Evolutionary conservation across 35 echinoderm and acorn worm species (phyloP), one percentile per base, ranked within the genome.

Genomic region (Apostichopus californicus): DNA sequence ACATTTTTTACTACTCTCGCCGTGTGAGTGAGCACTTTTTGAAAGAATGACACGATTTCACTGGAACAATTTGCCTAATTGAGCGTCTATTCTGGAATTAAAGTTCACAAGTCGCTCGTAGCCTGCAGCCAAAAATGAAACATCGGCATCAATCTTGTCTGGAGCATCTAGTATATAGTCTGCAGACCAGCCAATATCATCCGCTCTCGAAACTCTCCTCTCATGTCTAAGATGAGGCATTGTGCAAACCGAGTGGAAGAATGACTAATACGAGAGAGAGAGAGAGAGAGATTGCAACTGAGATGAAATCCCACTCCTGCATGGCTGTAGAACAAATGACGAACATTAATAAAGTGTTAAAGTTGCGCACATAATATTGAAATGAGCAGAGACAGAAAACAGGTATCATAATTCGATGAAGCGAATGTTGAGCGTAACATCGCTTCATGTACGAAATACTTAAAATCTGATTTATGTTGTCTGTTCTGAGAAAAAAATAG

Each of bases 61-160:
- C 71, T 75, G 71, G 14, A 75, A 75, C 71, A 75, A 75, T 75
- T 75, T 75, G 71, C 71, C 17, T 75, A 75, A 75, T 75, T 75
- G 71, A 75, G 20, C 71, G 71, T 75, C 57, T 85, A 60, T 85
- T 57, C 81, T 58, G 55, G 81, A 85, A 85, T 85, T 59, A 85
- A 85, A 85, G 18, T 85, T 85, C 81, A 85, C 81, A 85, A 59
- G 12, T 85, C 54, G 17, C 81, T 58, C 55, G 57, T 85, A 85
- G 55, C 81, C 81, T 5, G 54, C 17, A 60, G 81, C 81, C 12
- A 85, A 85, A 83, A 18, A 75, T 22, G 15, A 20, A 54, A 85
- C 81, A 85, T 85, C 81, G 57, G 55, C 81, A 85, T 85, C 21
- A 85, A 59, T 85, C 81, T 12, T 18, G 81, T 23, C 81, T 60